Evolutionary conservation across 2,113 vertebrate species (phyloP).

Genomic region (Dinomys branickii): DNA sequence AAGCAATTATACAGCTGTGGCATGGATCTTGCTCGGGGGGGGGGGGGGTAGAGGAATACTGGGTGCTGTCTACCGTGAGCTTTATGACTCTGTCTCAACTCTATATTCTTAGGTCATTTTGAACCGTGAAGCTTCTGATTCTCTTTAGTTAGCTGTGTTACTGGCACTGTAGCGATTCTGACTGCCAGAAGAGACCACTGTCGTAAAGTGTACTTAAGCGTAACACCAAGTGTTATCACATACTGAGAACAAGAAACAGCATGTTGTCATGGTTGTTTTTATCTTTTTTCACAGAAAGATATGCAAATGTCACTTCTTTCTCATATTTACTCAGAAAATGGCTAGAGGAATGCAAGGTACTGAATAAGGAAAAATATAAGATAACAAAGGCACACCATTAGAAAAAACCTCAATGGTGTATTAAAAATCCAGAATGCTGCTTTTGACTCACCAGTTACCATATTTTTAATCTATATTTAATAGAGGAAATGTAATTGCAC

Average conservation of each 20-base stretch:
- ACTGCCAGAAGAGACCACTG: background rate
- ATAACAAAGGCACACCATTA: background rate
- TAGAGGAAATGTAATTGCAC: background rate
- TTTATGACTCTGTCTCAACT: background rate
- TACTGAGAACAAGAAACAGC: background rate
- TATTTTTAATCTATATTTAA: background rate
- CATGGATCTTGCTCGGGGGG: background rate
- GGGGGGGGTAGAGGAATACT: background rate
- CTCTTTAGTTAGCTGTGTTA: background rate
- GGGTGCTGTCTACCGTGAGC: background rate
- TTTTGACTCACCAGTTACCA: background rate
- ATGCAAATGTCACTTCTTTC: background rate
- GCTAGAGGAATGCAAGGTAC: background rate
- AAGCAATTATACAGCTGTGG: background rate
- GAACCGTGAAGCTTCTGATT: background rate
- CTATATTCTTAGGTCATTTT: background rate
- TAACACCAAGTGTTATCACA: background rate
- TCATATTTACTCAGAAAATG: background rate
- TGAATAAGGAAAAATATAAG: background rate
- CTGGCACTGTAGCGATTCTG: background rate
- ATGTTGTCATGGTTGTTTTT: background rate
- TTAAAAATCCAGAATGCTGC: background rate
- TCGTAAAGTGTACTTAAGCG: background rate
- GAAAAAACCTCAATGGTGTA: background rate
- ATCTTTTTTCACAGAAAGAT: slow-evolving; percentile 33